These are phyloP conservation scores for Proctacanthus coquilletti DNA, from an alignment of 1,140 invertebrate genomes.

Conservation along the genomic window DNA sequence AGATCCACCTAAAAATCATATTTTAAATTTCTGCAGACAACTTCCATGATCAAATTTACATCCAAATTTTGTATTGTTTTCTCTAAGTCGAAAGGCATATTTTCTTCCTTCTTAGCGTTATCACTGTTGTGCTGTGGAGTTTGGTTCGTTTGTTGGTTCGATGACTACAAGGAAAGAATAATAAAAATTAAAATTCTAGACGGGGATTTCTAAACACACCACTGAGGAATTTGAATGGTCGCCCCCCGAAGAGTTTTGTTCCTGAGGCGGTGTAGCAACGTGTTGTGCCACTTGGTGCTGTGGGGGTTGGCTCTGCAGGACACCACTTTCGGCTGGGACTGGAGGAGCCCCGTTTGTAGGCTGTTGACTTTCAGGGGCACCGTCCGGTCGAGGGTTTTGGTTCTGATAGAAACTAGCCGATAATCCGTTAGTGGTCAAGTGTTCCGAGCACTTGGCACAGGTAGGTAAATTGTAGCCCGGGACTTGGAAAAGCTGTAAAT, in stretches of 20 bases:
- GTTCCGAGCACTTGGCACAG: constrained; percentile 29
- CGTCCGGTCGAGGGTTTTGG: constrained; percentile 13
- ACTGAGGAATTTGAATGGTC: background rate
- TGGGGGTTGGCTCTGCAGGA: constrained; percentile 8
- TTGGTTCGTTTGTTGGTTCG: no score
- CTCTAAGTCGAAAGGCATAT: constrained; percentile 14
- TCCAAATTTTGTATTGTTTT: constrained; percentile 14
- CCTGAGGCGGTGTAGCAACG: background rate
- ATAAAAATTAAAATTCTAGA: no score
- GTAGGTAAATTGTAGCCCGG: constrained; percentile 29
- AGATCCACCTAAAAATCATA: constrained; percentile 21
- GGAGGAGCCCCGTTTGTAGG: background rate
- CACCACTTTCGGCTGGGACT: background rate
- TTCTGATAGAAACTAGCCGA: constrained; percentile 23
- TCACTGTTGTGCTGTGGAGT: background rate
- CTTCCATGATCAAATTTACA: constrained; percentile 6
- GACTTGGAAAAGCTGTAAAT: constrained; percentile 26
- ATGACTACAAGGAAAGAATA: no score
- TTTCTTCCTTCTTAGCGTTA: background rate
- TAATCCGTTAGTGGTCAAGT: constrained; percentile 21
- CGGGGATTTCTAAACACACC: no score
- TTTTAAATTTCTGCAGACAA: no score
- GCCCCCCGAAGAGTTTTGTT: background rate
- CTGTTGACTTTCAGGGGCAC: background rate
- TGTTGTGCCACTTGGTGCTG: constrained; percentile 5